These are phyloP conservation scores for Lacanobia wlatinum DNA, from an alignment of 2,888 invertebrate genomes.

Conservation along the genomic window DNA sequence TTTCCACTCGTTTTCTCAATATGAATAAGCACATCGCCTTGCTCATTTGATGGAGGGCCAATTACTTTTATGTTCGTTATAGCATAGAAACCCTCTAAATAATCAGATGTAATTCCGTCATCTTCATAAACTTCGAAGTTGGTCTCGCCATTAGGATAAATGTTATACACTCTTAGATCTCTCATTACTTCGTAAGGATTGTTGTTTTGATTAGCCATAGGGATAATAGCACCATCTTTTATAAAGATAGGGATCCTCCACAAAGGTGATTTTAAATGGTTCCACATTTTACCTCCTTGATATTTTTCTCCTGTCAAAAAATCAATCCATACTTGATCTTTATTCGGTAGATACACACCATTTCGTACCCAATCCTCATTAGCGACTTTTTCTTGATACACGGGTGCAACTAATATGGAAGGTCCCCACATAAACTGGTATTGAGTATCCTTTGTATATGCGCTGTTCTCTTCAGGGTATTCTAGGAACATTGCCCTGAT, in stretches of 20 bases:
- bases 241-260: conserved; percentile 87
- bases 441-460: conserved; percentile 82
- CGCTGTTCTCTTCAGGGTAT: conserved; percentile 78
- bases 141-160: conserved; percentile 80
- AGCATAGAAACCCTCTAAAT: conserved; percentile 75
- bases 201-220: conserved; percentile 84
- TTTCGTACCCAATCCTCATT: conserved; percentile 73
- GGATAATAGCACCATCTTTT: conserved; percentile 85
- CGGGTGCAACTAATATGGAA: conserved; percentile 84
- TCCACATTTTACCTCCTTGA: conserved; percentile 84
- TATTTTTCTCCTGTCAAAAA: conserved; percentile 84
- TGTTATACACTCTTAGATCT: conserved; percentile 76
- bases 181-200: conserved; percentile 81
- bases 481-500: conserved; percentile 86
- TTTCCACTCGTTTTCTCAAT: conserved; percentile 79
- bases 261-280: conserved; percentile 78
- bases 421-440: conserved; percentile 89
- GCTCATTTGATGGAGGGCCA: conserved; percentile 73
- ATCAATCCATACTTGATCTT: conserved; percentile 84
- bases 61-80: conserved; percentile 75
- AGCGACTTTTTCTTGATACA: conserved; percentile 74
- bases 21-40: conserved; percentile 75
- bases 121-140: conserved; percentile 84
- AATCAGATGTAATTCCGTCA: conserved; percentile 81
- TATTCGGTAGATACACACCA: conserved; percentile 81